Conservation (phyloP, 2,113 vertebrate genomes). For the Isichthys henryi region DNA sequence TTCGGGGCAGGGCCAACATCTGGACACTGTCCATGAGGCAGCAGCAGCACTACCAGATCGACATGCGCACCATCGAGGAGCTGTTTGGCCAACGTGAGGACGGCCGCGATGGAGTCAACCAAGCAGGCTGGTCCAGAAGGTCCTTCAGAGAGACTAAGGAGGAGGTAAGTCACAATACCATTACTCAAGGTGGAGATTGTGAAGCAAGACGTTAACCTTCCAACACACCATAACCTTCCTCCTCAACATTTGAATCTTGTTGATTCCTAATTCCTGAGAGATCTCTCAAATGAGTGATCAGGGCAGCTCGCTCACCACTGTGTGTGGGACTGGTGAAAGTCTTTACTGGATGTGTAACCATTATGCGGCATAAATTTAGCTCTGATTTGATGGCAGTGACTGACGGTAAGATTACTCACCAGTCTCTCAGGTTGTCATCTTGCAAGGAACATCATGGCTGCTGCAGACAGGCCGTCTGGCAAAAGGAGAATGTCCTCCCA, state of each 20-base stretch:
- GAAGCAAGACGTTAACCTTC: neutral
- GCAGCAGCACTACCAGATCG: slow-evolving; percentile 70
- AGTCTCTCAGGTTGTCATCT: too few species aligned
- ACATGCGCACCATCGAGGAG: slow-evolving; percentile 77
- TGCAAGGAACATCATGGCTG: neutral
- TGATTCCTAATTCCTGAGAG: neutral
- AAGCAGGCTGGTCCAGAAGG: slow-evolving; percentile 42
- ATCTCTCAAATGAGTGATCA: neutral
- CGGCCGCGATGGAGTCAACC: slow-evolving; percentile 2
- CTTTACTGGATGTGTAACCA: neutral
- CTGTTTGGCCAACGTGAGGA: slow-evolving; percentile 81
- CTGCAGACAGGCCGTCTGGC: neutral
- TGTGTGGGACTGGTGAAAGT: neutral
- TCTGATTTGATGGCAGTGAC: neutral
- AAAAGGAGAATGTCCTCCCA: neutral
- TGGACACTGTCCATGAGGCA: slow-evolving; percentile 73
- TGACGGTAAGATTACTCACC: neutral
- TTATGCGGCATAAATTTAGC: neutral
- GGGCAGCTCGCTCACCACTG: neutral
- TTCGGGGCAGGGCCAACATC: slow-evolving; percentile 77
- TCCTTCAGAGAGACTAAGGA: slow-evolving; percentile 68
- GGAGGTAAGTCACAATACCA: slow-evolving; percentile 59
- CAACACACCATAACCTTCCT: neutral
- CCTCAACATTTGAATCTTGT: neutral
- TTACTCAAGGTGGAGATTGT: neutral